Evolutionary conservation across 2,797 vertebrate genomes (phyloP).

Genomic region (Danio jaintianensis): DNA sequence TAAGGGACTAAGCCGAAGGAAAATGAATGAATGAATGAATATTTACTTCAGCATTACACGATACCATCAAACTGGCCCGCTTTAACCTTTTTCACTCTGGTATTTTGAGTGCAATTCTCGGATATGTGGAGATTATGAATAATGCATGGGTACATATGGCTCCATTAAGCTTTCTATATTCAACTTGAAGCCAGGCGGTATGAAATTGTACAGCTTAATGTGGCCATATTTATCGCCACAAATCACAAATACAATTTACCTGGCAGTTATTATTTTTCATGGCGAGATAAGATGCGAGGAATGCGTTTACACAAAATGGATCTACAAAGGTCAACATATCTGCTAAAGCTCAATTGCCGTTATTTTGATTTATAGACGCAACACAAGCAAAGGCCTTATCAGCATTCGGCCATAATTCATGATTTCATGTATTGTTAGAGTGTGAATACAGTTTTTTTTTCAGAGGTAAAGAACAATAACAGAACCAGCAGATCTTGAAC

Average conservation of each 20-base stretch:
- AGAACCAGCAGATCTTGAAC: not conserved
- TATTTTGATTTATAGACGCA: constrained; percentile 48
- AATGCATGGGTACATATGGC: constrained; percentile 70
- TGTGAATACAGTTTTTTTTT: constrained; percentile 30
- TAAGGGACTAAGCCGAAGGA: no score
- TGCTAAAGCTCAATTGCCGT: constrained; percentile 44
- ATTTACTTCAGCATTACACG: not conserved
- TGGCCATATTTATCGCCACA: constrained; percentile 73
- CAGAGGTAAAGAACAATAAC: not conserved
- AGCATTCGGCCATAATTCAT: constrained; percentile 22
- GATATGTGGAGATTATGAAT: constrained; percentile 70
- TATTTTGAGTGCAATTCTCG: constrained; percentile 66
- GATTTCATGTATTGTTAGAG: constrained; percentile 32
- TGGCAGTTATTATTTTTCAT: constrained; percentile 55
- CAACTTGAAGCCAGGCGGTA: constrained; percentile 70
- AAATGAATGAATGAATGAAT: no score
- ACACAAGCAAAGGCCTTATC: constrained; percentile 36
- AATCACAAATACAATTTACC: constrained; percentile 55
- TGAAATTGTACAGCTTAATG: constrained; percentile 76
- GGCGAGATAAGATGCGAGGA: constrained; percentile 50
- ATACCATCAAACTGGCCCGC: constrained; percentile 7
- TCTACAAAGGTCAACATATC: constrained; percentile 54
- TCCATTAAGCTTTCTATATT: constrained; percentile 77
- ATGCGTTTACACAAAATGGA: constrained; percentile 50
- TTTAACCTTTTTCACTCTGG: not conserved